A percentile compares a stretch with the other conserved stretches of the same genome.
phyloP scores from a whole-genome alignment of 1,140 invertebrate species.

The silkworm (Bombyx mori) region ASM3026992v2 NC_085110.1:3458001-3458500 shows the following conservation, averaged over 20 bases:
- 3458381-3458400: conserved; percentile 72
- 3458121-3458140: conserved; percentile 76
- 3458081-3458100: conserved; percentile 68
- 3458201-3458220: conserved; percentile 68
- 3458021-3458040: conserved; percentile 61
- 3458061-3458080: conserved; percentile 46
- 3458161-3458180: conserved; percentile 26
- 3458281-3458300: conserved; percentile 75
- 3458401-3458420: conserved; percentile 66
- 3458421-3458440: conserved; percentile 48
- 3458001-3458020: conserved; percentile 16
- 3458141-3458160: conserved; percentile 61
- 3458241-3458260: conserved; percentile 75
- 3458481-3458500: conserved; percentile 36
- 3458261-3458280: conserved; percentile 75
- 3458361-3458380: conserved; percentile 72
- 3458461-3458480: conserved; percentile 37
- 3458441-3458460: conserved; percentile 46
- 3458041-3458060: conserved; percentile 51
- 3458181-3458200: conserved; percentile 40
- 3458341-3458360: conserved; percentile 71
- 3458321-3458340: conserved; percentile 58
- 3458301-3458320: conserved; percentile 72
- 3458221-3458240: conserved; percentile 66
- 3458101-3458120: conserved; percentile 77